Percentiles rank a stretch among this genome's conserved stretches.
These are phyloP conservation scores for Telmatochromis sp. DNA, from an alignment of 2,113 vertebrate genomes.

Conservation along the genomic window DNA sequence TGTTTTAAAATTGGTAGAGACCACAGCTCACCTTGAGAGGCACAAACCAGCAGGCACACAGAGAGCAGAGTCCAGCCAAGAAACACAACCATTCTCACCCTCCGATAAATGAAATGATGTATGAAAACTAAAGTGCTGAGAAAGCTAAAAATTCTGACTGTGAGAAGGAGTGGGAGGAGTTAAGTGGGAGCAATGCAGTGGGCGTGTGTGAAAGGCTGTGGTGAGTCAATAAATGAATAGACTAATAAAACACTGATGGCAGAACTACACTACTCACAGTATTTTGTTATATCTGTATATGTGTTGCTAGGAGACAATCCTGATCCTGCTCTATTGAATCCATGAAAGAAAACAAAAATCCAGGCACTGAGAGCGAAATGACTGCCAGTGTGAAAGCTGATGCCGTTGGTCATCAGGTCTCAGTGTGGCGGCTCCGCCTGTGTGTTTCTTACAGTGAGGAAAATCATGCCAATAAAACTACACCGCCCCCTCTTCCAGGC, in stretches of 20 bases:
- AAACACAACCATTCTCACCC: not conserved
- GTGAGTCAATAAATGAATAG: accelerated
- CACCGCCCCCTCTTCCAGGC: not conserved
- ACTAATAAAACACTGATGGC: not conserved
- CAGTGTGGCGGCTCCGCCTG: not conserved
- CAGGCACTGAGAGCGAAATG: not conserved
- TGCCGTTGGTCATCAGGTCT: not conserved
- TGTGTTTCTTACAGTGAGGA: not conserved
- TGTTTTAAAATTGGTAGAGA: not conserved
- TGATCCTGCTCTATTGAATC: not conserved
- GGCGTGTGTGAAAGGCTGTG: not conserved
- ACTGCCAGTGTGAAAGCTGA: not conserved
- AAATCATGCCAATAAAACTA: not conserved
- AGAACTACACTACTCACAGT: not conserved
- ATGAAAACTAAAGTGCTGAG: not conserved
- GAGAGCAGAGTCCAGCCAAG: not conserved
- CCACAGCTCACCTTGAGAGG: not conserved
- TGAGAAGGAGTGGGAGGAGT: not conserved
- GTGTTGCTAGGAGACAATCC: not conserved
- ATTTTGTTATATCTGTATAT: not conserved
- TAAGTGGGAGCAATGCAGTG: not conserved
- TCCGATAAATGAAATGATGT: not conserved
- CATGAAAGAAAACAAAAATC: not conserved
- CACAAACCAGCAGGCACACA: not conserved
- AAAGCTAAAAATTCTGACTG: not conserved